A percentile compares a stretch with the other conserved stretches of the same genome.
phyloP scores from a whole-genome alignment of 2,888 invertebrate species.

The Tethea ocularis region DNA sequence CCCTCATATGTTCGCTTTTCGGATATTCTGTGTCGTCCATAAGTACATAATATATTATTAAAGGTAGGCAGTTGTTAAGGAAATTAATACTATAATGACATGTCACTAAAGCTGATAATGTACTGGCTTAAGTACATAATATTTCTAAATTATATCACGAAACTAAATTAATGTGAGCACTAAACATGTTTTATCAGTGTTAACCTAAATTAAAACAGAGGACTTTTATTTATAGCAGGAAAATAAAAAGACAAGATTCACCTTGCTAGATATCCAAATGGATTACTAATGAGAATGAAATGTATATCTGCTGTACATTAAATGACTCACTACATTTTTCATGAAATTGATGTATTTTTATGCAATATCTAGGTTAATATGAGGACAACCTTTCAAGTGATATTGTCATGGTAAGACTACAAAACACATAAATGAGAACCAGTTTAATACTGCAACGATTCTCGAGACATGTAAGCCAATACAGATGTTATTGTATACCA shows the following conservation, averaged over 20 bases:
- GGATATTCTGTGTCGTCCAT: too few relatives aligned
- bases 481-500: conserved; percentile 40
- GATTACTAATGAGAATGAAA: not conserved
- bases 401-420: not conserved
- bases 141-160: not conserved
- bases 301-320: not conserved
- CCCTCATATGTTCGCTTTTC: too few relatives aligned
- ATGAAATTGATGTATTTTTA: not conserved
- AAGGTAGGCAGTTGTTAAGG: too few relatives aligned
- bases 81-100: too few relatives aligned
- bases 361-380: not conserved
- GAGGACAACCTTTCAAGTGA: not conserved
- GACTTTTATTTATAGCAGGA: not conserved
- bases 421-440: not conserved
- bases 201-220: conserved; percentile 2
- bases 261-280: conserved; percentile 1
- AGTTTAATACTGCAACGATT: conserved; percentile 26
- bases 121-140: too few relatives aligned
- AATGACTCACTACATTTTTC: not conserved
- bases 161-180: not conserved
- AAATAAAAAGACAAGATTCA: conserved; percentile 3
- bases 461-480: conserved; percentile 26
- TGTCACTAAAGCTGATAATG: too few relatives aligned
- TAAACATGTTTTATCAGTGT: not conserved
- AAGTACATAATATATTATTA: too few relatives aligned